Evolutionary conservation across 2,797 vertebrate genomes (phyloP).

Genomic region (Chaunax sp.): DNA sequence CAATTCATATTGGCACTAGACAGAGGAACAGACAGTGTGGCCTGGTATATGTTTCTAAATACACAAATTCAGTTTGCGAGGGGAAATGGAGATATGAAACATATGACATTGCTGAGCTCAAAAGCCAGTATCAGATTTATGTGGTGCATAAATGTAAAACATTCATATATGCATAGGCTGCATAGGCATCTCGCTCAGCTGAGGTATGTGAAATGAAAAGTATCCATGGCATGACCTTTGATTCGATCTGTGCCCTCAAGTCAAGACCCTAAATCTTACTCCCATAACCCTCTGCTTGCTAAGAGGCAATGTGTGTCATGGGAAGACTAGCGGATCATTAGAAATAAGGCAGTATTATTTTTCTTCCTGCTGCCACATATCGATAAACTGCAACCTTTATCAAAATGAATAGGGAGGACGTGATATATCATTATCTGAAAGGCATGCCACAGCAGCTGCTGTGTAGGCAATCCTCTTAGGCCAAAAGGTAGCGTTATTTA

Average conservation of each 20-base stretch:
- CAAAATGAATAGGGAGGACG: constrained; percentile 71
- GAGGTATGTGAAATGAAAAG: constrained; percentile 74
- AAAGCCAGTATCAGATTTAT: constrained; percentile 66
- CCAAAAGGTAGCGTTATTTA: constrained; percentile 75
- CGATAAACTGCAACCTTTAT: constrained; percentile 77
- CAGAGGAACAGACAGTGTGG: constrained; percentile 61
- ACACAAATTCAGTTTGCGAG: constrained; percentile 61
- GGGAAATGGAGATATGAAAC: constrained; percentile 67
- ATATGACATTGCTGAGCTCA: constrained; percentile 50
- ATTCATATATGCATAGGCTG: constrained; percentile 59
- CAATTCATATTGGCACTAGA: constrained; percentile 66
- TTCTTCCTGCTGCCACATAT: constrained; percentile 63
- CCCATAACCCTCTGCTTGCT: constrained; percentile 65
- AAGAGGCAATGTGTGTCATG: constrained; percentile 70
- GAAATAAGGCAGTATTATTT: constrained; percentile 74
- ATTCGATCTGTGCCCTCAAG: constrained; percentile 70
- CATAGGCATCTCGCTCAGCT: constrained; percentile 45
- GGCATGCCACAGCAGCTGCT: constrained; percentile 56
- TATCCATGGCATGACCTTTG: constrained; percentile 74
- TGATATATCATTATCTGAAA: constrained; percentile 79
- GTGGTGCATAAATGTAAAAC: constrained; percentile 60
- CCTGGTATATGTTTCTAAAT: constrained; percentile 68
- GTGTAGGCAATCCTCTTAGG: constrained; percentile 79
- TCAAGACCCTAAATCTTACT: constrained; percentile 78
- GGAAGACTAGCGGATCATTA: constrained; percentile 74